phyloP scores from a whole-genome alignment of 2,888 invertebrate species.

The Eumacrocentrus americanus region DNA sequence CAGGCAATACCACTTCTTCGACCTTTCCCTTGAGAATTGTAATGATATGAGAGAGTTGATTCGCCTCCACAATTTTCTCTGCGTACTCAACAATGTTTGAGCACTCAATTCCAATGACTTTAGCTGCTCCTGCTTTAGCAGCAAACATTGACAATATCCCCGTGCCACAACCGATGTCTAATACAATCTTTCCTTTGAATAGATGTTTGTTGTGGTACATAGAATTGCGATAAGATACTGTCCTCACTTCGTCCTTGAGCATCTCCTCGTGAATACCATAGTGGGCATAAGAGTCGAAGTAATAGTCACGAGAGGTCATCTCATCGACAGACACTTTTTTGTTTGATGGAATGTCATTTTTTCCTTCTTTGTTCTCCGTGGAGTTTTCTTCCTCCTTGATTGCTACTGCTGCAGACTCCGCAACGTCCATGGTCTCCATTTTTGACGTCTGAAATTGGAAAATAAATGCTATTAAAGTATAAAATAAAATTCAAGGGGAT shows the following conservation, averaged over 20 bases:
- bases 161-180: conserved; percentile 99
- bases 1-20: conserved; percentile 92
- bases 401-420: conserved; percentile 51
- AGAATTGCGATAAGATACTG: conserved; percentile 96
- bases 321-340: conserved; percentile 78
- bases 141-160: conserved; percentile 99
- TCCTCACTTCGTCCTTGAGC: conserved; percentile 99
- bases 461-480: not conserved
- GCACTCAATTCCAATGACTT: conserved; percentile 97
- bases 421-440: conserved; percentile 66
- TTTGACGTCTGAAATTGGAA: conserved; percentile 50
- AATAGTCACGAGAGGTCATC: conserved; percentile 99
- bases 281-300: conserved; percentile 99
- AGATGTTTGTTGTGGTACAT: conserved; percentile 99
- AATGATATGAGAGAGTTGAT: conserved; percentile 78
- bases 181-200: conserved; percentile 88
- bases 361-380: conserved; percentile 52
- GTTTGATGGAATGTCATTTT: conserved; percentile 48
- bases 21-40: conserved; percentile 90
- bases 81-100: conserved; percentile 99
- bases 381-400: conserved; percentile 33
- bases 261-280: conserved; percentile 99
- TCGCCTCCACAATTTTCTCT: conserved; percentile 89
- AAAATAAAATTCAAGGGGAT: not conserved
- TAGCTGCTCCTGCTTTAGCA: conserved; percentile 95